Evolutionary conservation across 2,888 invertebrate genomes (phyloP), one percentile per base, ranked within the genome.

Genomic region (Spilarctia lutea): DNA sequence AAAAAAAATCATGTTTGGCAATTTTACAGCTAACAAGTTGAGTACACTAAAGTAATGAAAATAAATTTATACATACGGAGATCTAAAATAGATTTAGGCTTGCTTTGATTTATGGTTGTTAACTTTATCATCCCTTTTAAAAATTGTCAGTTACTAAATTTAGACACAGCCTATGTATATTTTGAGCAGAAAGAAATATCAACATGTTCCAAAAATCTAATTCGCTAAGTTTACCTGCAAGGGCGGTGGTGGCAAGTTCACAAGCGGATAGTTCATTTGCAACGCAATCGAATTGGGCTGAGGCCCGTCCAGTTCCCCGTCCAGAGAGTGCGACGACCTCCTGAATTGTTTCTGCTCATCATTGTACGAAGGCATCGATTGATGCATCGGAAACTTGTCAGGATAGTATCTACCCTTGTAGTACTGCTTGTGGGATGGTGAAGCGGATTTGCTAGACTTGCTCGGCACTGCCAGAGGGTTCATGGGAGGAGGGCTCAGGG

Each of bases 221-320:
- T 20, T 52, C 65, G 48, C 20, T 63, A 48, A 45, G n/a, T 24
- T 81, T 90, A 96, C 95, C 95, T 94, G 94, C 76, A 96, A 60
- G 7, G 95, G 94, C 75, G 96, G 95, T 82, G 96, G 96, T 77
- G 96, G 96, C 65, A 92, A 96, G 83, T 97, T 96, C 82, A 97
- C 96, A 81, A 97, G 93, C 79, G 97, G 97, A 82, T 97, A 97
- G 85, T 95, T 96, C 97, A 97, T 96, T 93, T 97, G 96, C 94
- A 97, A 91, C 87, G 96, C 96, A 84, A 97, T 96, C 76, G 97
- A 97, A 92, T 97, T 97, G 3, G 96, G 96, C 83, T 92, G 93
- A 27, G 95, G 94, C 0, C 93, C 94, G 0, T 94, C 95, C 84
- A 93, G 74, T 73, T 93, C 94, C 0, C 93, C 93, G 67, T 95